Evolutionary conservation across 1,140 invertebrate species (phyloP).

Genomic region (Bilobella aurantiaca): DNA sequence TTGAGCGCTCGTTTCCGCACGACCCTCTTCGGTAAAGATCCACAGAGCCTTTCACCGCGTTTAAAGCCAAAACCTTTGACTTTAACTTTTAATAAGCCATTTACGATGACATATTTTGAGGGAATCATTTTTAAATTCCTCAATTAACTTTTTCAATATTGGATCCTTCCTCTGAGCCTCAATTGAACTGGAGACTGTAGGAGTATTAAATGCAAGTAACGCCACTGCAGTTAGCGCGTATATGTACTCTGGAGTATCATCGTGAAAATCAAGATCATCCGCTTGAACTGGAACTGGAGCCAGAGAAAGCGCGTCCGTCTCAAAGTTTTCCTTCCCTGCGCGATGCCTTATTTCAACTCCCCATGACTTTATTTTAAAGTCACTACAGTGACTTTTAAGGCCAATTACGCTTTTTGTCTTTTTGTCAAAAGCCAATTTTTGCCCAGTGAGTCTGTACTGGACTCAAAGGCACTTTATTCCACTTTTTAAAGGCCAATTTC

Average conservation of each 20-base stretch:
- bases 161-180: not conserved
- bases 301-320: conserved; percentile 22
- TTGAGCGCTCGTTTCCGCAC: not conserved
- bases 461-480: too few relatives aligned
- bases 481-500: too few relatives aligned
- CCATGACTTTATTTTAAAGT: conserved; percentile 24
- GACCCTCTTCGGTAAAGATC: not conserved
- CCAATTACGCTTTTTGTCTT: conserved; percentile 12
- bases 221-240: too few relatives aligned
- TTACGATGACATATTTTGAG: not conserved
- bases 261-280: too few relatives aligned
- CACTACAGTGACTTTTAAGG: too few relatives aligned
- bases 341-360: conserved; percentile 34
- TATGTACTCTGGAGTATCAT: too few relatives aligned
- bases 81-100: not conserved
- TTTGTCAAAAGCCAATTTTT: too few relatives aligned
- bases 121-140: too few relatives aligned
- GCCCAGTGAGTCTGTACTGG: too few relatives aligned
- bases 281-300: conserved; percentile 14
- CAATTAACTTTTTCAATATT: not conserved
- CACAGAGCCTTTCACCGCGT: not conserved
- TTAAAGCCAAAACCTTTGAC: too few relatives aligned
- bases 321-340: conserved; percentile 34
- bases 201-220: too few relatives aligned
- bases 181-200: conserved; percentile 21